Conservation (phyloP, 2,888 invertebrate genomes). For the Byasa hedistus region DNA sequence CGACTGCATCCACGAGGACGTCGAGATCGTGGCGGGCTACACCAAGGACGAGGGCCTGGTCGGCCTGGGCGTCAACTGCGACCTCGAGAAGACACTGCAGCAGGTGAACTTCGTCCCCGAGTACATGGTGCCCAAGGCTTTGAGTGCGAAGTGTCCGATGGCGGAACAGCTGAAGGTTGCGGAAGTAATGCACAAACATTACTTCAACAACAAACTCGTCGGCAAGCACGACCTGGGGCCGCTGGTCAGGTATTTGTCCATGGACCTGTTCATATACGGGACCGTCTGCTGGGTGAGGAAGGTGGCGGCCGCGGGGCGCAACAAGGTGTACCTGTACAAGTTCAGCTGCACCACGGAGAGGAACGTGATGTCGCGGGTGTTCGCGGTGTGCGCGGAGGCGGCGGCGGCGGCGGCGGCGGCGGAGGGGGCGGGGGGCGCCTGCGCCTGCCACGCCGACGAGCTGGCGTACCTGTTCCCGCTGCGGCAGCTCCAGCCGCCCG, state of each 20-base stretch:
- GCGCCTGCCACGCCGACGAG: slow-evolving; percentile 45
- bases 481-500: slow-evolving; percentile 18
- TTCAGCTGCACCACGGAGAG: slow-evolving; percentile 48
- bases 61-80: slow-evolving; percentile 30
- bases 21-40: slow-evolving; percentile 84
- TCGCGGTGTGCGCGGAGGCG: slow-evolving; percentile 31
- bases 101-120: slow-evolving; percentile 47
- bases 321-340: slow-evolving; percentile 46
- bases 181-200: slow-evolving; percentile 46
- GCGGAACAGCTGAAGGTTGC: slow-evolving; percentile 48
- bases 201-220: slow-evolving; percentile 40
- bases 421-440: too few relatives aligned
- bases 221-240: slow-evolving; percentile 35
- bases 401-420: slow-evolving; percentile 10
- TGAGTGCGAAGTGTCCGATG: slow-evolving; percentile 42
- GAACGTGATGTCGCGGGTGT: slow-evolving; percentile 36
- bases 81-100: slow-evolving; percentile 37
- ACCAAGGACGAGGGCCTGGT: slow-evolving; percentile 84
- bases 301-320: slow-evolving; percentile 36
- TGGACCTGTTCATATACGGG: slow-evolving; percentile 39
- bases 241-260: slow-evolving; percentile 37
- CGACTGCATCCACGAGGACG: slow-evolving; percentile 61
- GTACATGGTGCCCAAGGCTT: slow-evolving; percentile 47
- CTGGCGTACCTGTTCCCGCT: slow-evolving; percentile 43
- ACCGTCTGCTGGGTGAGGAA: slow-evolving; percentile 40